These are phyloP conservation scores for Erythrocercus mccallii DNA, from an alignment of 2,113 vertebrate genomes.

Conservation along the genomic window DNA sequence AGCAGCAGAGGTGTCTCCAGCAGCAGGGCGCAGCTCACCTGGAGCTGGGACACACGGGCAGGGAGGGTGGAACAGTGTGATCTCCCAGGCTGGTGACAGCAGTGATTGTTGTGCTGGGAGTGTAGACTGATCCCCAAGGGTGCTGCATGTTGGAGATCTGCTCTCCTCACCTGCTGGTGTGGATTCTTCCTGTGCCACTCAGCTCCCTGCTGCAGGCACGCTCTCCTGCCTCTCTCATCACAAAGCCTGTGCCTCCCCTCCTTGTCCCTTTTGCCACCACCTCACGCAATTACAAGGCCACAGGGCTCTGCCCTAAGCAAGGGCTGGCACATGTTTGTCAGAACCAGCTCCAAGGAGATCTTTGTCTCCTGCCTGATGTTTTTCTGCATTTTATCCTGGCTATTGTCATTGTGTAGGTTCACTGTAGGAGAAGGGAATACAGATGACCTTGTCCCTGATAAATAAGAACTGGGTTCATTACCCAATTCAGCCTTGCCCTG, in stretches of 20 bases:
- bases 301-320: neutral
- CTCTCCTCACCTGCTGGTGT: fast-evolving
- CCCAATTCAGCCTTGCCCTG: neutral
- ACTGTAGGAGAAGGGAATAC: neutral
- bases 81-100: neutral
- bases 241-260: neutral
- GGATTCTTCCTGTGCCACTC: neutral
- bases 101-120: neutral
- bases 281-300: neutral
- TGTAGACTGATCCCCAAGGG: neutral
- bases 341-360: neutral
- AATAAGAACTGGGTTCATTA: neutral
- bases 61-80: neutral
- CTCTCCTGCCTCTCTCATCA: neutral
- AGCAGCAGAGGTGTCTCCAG: neutral
- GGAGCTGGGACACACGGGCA: neutral
- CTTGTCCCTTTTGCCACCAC: neutral
- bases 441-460: neutral
- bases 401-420: neutral
- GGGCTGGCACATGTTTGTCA: neutral
- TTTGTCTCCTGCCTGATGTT: neutral
- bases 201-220: fast-evolving
- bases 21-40: neutral
- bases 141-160: neutral
- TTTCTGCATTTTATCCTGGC: neutral